Evolutionary conservation across 1,140 invertebrate genomes (phyloP), one percentile per base, ranked within the genome.

Genomic region (Leptonema lineaticorne): DNA sequence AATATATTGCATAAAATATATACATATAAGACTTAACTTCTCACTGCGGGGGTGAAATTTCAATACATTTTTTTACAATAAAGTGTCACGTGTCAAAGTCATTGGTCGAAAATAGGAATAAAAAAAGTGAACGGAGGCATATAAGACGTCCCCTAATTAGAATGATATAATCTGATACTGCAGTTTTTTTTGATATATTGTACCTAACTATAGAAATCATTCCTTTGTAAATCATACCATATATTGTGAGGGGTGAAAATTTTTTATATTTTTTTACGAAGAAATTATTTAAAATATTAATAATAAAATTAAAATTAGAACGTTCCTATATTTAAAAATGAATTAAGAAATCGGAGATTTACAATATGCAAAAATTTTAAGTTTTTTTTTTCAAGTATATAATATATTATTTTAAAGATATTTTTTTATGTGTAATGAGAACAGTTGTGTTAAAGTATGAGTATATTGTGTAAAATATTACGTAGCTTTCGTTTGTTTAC

Each of bases 101-200:
- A 69, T 69, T 24, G 50, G 50, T 53, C 27, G 18, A 64, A 66
- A 66, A 33, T 45, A 71, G 48, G 9, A 8, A 65, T 63, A 69
- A 63, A 70, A 67, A 59, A 53, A 41, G 3, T 20, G 27, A 16
- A 4, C 22, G 20, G 24, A 20, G 1, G 7, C 22, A 48, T 48
- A n/a, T 22, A 53, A 53, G 27, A 53, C 24, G 20, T 26, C 59
- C 70, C 67, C 70, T 72, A 72, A 72, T 72, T 72, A 72, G 70
- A 72, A 72, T 67, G 67, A 59, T 72, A 72, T 72, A 69, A 72
- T 69, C 57, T 66, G 70, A 72, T 72, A 72, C 67, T 62, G 56
- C 63, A 48, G 46, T 41, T 67, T 63, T 72, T 71, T 71, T 64
- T 62, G 7, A n/a, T n/a, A n/a, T n/a, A n/a, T 11, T 26, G 26